Percentiles rank a stretch among this genome's conserved stretches.
These are phyloP conservation scores for Synanceia verrucosa DNA, from an alignment of 2,797 vertebrate genomes.

Conservation along the genomic window DNA sequence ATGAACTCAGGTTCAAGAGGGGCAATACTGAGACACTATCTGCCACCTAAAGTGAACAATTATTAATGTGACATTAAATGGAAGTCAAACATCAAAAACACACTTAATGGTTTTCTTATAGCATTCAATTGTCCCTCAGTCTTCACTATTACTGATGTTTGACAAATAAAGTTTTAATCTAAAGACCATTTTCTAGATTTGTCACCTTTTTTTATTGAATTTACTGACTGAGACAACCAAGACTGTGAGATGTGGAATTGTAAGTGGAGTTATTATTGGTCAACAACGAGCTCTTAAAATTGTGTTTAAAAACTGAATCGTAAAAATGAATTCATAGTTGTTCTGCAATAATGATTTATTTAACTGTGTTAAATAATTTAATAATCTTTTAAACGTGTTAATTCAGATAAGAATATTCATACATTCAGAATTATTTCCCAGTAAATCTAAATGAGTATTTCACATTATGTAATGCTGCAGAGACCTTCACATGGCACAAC, in stretches of 20 bases:
- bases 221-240: neutral
- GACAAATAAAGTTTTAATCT: neutral
- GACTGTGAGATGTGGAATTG: neutral
- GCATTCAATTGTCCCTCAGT: neutral
- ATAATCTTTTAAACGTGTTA: neutral
- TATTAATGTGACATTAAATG: neutral
- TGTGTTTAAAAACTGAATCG: neutral
- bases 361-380: neutral
- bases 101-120: neutral
- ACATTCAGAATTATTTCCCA: no score
- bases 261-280: neutral
- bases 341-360: neutral
- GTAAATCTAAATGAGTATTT: neutral
- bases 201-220: neutral
- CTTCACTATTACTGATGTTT: neutral
- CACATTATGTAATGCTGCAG: constrained; percentile 38
- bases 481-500: constrained; percentile 10
- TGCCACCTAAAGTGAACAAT: neutral
- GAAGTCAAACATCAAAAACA: neutral
- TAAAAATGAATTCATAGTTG: neutral
- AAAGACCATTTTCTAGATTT: neutral
- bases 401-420: neutral
- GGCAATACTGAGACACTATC: neutral
- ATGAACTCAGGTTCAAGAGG: neutral
- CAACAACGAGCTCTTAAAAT: neutral